phyloP scores from a whole-genome alignment of 2,797 vertebrate genomes.

The Crocidura indochinensis region DNA sequence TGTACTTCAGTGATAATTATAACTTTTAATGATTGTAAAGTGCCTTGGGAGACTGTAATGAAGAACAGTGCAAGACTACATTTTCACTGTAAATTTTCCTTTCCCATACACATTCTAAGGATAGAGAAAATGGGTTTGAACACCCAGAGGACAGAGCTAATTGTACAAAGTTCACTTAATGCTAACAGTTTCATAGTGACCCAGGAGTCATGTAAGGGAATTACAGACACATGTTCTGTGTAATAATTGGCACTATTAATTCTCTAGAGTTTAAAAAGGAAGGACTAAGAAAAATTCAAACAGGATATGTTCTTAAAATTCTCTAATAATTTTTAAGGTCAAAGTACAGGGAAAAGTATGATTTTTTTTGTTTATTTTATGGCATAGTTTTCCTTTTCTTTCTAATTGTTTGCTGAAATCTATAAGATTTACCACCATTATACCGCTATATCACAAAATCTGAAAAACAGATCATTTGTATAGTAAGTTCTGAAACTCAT shows the following conservation, averaged over 20 bases:
- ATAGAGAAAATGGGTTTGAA: conserved; percentile 76
- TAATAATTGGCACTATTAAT: conserved; percentile 65
- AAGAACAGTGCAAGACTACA: conserved; percentile 62
- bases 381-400: conserved; percentile 33
- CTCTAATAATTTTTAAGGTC: conserved; percentile 59
- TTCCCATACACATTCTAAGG: conserved; percentile 40
- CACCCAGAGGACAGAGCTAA: conserved; percentile 78
- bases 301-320: conserved; percentile 50
- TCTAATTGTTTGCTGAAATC: conserved; percentile 65
- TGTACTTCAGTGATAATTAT: conserved; percentile 73
- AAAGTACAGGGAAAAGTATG: conserved; percentile 33
- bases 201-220: conserved; percentile 76
- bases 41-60: conserved; percentile 59
- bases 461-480: background rate
- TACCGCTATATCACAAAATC: conserved; percentile 54
- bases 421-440: background rate
- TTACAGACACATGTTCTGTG: conserved; percentile 74
- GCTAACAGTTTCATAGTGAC: conserved; percentile 74
- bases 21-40: conserved; percentile 75
- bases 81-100: conserved; percentile 64
- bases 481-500: conserved; percentile 37
- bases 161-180: conserved; percentile 79
- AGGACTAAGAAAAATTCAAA: conserved; percentile 61
- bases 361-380: conserved; percentile 60
- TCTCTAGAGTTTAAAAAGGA: conserved; percentile 63